Base-by-base conservation (phyloP, 2,888 invertebrate species). In the Nomada hirtipes region DNA sequence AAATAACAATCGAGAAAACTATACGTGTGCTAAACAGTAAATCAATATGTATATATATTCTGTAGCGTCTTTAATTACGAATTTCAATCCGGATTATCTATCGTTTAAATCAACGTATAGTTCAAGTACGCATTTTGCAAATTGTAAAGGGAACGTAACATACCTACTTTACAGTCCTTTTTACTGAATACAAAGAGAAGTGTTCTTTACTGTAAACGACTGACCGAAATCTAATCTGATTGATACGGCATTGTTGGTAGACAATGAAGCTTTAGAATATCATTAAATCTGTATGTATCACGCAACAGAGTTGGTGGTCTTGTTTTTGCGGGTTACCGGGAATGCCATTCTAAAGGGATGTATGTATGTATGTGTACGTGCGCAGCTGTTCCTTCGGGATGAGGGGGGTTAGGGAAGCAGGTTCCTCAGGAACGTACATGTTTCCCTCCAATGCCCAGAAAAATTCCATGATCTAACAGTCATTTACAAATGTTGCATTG, bases 341-440 rank as follows among this genome's bases (percentile, higher is more conserved):
- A 67, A 71, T 59, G 61, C 63, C 53, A 42, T 61, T 74, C 75
- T 60, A 68, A 80, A 80, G 83, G 85, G 85, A 85, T 76, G 79
- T 67, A 73, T 77, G 69, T 65, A 85, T 76, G 79, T 64, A 73
- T 77, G 69, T 65, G 36, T 36, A 36, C 60, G 52, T 79, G 79
- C 77, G 86, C 86, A 85, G 83, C 83, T 86, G 86, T 83, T 85
- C 77, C 83, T 72, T 80, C n/a, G 50, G 15, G 78, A 69, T 61
- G 64, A 78, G 78, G 74, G 73, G 80, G 69, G 81, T 76, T 65
- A 70, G 69, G 78, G 42, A 81, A 78, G 59, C 69, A 23, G 59
- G 36, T 55, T 18, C 10, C 18, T 13, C 81, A 81, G 73, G 42
- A 13, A n/a, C 69, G 81, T 81, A 53, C 3, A 2, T 15, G 57